A percentile compares a stretch with the other conserved stretches of the same genome.
Evolutionary conservation across 2,888 invertebrate genomes (phyloP).

Genomic region (Buathra laborator): DNA sequence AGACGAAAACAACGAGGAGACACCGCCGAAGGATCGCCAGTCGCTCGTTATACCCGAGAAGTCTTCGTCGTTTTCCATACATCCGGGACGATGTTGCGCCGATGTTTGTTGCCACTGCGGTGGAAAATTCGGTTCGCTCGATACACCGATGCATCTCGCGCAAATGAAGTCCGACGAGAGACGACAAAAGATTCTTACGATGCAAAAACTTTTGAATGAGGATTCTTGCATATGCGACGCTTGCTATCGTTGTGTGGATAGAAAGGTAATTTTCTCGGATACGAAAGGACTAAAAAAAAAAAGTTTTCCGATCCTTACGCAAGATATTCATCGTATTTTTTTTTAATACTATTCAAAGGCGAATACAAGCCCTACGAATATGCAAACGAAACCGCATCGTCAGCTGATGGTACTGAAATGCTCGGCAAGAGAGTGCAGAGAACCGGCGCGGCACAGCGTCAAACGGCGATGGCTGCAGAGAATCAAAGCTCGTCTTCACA

Average conservation of each 20-base stretch:
- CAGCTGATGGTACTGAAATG: conserved; percentile 82
- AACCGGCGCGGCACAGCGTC: conserved; percentile 83
- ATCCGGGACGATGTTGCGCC: conserved; percentile 92
- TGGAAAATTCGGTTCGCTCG: conserved; percentile 94
- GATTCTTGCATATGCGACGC: conserved; percentile 96
- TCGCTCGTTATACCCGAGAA: conserved; percentile 94
- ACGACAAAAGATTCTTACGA: conserved; percentile 92
- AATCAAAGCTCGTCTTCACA: conserved; percentile 81
- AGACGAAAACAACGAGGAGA: conserved; percentile 83
- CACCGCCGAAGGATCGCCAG: conserved; percentile 85
- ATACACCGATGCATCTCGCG: conserved; percentile 95
- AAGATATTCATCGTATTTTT: conserved; percentile 21
- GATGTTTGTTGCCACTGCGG: conserved; percentile 96
- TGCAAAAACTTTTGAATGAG: conserved; percentile 92
- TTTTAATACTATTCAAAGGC: conserved; percentile 74
- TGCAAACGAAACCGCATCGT: conserved; percentile 82
- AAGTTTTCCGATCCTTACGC: not conserved
- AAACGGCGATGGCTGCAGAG: conserved; percentile 85
- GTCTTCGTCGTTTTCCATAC: conserved; percentile 94
- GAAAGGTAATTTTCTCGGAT: conserved; percentile 87
- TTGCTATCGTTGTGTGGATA: conserved; percentile 94
- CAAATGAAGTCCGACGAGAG: conserved; percentile 93
- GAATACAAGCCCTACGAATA: conserved; percentile 82
- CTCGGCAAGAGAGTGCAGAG: conserved; percentile 82
- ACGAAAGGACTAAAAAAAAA: not conserved